phyloP scores from a whole-genome alignment of 2,113 vertebrate genomes.

The Sminthopsis crassicaudata region DNA sequence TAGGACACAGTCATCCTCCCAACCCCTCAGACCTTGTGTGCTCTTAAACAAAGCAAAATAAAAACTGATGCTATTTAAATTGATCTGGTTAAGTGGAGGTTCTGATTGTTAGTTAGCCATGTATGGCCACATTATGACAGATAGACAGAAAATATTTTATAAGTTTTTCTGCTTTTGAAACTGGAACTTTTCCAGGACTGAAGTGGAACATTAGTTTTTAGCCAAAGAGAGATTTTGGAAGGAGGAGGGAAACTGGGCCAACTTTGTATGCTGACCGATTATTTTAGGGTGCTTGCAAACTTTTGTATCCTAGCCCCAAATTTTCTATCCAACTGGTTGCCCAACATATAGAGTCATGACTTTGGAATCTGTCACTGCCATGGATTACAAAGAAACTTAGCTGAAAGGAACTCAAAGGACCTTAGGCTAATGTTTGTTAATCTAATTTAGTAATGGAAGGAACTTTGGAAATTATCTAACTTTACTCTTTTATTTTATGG shows the following conservation, averaged over 20 bases:
- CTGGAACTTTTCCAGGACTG: background rate
- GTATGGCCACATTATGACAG: background rate
- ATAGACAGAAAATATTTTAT: background rate
- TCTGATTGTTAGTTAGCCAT: background rate
- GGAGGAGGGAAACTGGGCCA: background rate
- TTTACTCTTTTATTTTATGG: background rate
- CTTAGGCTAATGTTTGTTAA: background rate
- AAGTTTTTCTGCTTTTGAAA: background rate
- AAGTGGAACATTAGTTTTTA: background rate
- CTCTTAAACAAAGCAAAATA: background rate
- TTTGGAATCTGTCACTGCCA: background rate
- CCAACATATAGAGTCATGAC: background rate
- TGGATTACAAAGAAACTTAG: background rate
- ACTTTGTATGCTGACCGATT: background rate
- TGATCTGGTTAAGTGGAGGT: background rate
- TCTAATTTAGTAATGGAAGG: background rate
- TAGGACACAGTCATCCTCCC: background rate
- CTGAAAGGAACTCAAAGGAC: background rate
- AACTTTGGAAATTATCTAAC: background rate
- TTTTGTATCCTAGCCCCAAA: background rate
- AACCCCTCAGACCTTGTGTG: background rate
- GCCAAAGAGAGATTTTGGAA: background rate
- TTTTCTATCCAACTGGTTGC: background rate
- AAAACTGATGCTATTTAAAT: background rate
- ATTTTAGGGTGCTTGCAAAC: slow-evolving; percentile 23